Evolutionary conservation across 2,888 invertebrate genomes (phyloP), one percentile per base, ranked within the genome.

Genomic region (Nesidiocoris tenuis): DNA sequence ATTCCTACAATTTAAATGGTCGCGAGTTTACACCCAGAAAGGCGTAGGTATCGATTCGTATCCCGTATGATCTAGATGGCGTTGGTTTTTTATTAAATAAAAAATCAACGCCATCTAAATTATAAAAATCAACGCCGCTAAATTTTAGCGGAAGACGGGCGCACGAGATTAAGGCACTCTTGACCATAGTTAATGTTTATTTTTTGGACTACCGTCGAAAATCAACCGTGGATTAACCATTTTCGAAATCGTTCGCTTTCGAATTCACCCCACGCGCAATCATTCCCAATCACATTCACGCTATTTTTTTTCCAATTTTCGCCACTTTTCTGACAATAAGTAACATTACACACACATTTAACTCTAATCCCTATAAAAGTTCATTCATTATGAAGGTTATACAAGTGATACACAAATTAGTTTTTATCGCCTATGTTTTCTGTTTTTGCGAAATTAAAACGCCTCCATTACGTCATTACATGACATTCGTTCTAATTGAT

Each of bases 301-400:
- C 64, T 25, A 64, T 67, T 76, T 77, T 72, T 54, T 65, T 75
- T 65, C 71, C 64, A 56, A 24, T 55, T 61, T 75, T 71, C 57
- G 56, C 59, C 68, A 68, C 59, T 71, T 72, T 72, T 72, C 39
- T 72, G 63, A 72, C 63, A 72, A 77, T 72, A 72, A 77, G 57
- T 76, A 77, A 77, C 77, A 70, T 66, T 77, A 77, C 77, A 77
- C 74, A 74, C 77, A 77, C 75, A 75, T 77, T 75, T 75, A 68
- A 71, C 77, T 70, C 77, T 70, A 70, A 70, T 21, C 59, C 70
- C 70, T 77, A 77, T 74, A 74, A 74, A 77, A 77, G 74, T 76
- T 77, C 77, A 77, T 77, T 63, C 77, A 77, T 77, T 68, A 70
- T 77, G 65, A 77, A 77, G 75, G 77, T 77, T 75, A 77, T 39